Conservation (phyloP, 2,797 vertebrate genomes). For the Esox lucius region DNA sequence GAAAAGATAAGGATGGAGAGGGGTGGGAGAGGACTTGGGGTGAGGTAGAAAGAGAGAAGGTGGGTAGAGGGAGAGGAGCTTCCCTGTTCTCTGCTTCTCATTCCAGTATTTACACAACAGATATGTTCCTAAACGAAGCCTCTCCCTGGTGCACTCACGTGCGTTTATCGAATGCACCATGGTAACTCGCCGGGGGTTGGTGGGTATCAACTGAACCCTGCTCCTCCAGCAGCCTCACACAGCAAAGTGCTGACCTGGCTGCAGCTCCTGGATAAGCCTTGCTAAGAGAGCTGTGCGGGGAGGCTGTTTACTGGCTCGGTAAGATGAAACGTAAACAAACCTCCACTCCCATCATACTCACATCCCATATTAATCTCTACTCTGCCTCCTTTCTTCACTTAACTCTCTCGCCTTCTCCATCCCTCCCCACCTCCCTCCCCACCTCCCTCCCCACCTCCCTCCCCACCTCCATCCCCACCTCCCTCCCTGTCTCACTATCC, state of each 20-base stretch:
- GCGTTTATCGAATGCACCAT: background rate
- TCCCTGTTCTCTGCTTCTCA: no score
- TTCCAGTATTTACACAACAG: no score
- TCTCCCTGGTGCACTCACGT: background rate
- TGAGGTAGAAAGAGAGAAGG: no score
- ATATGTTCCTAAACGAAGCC: background rate
- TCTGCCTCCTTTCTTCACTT: background rate
- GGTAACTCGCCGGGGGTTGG: background rate
- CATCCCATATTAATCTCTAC: slow-evolving; percentile 1
- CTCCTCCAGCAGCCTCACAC: background rate
- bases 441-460: no score
- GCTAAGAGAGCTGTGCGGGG: background rate
- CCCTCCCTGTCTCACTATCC: background rate
- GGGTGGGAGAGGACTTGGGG: background rate
- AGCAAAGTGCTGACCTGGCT: background rate
- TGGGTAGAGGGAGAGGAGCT: background rate
- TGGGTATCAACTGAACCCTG: background rate
- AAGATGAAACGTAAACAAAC: background rate
- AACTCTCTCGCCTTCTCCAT: background rate
- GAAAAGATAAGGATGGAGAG: background rate
- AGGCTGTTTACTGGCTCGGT: slow-evolving; percentile 5
- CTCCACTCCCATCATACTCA: background rate
- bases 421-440: no score
- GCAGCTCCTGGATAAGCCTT: background rate
- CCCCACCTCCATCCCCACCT: no score